These are phyloP conservation scores for Temnothorax ravouxi DNA, from an alignment of 2,888 invertebrate genomes.

Conservation along the genomic window DNA sequence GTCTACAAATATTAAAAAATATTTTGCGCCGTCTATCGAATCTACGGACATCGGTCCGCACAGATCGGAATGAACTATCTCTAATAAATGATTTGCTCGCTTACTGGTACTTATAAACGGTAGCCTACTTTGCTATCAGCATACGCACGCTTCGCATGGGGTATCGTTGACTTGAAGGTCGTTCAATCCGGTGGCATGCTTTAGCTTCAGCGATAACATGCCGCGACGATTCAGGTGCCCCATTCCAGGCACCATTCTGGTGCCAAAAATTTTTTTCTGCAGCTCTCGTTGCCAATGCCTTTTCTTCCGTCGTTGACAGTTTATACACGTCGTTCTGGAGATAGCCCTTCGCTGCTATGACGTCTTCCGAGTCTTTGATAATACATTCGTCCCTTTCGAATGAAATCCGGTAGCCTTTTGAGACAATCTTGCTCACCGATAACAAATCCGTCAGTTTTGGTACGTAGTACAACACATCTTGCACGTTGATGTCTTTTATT, in stretches of 20 bases:
- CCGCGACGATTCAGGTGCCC: too few species aligned
- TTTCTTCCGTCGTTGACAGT: too few species aligned
- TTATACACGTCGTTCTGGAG: too few species aligned
- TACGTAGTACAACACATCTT: neutral
- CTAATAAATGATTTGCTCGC: neutral
- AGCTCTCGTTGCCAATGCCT: too few species aligned
- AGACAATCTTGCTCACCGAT: neutral
- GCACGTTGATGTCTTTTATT: too few species aligned
- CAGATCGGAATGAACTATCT: neutral
- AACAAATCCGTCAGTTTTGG: neutral
- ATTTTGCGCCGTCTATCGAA: neutral
- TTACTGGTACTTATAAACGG: neutral
- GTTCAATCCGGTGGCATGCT: too few species aligned
- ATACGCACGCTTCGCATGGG: neutral
- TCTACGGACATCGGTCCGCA: neutral
- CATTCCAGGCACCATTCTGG: too few species aligned
- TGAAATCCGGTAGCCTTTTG: neutral
- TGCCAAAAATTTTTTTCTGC: too few species aligned
- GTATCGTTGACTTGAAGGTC: too few species aligned
- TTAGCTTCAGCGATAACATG: too few species aligned
- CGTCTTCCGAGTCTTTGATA: neutral
- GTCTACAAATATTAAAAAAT: constrained; percentile 32
- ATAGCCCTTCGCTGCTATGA: too few species aligned
- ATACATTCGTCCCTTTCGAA: neutral
- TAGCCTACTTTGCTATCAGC: neutral